These are phyloP conservation scores for Macropodus opercularis DNA, from an alignment of 2,797 vertebrate species.

Conservation along the genomic window DNA sequence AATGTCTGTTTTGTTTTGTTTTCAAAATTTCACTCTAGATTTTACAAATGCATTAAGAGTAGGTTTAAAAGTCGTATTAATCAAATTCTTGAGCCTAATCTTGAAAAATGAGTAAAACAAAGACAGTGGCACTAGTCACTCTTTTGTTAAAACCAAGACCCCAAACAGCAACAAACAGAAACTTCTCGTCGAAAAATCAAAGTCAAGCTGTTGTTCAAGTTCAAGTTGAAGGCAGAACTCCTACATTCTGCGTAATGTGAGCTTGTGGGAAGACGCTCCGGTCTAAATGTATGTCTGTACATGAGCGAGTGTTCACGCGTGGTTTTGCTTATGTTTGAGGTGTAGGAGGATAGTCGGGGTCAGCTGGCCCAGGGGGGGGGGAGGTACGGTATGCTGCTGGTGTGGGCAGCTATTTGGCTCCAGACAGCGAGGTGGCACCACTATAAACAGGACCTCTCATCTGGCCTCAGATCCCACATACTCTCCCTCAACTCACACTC, in stretches of 20 bases:
- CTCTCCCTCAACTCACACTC: slow-evolving; percentile 40
- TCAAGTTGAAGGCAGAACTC: background rate
- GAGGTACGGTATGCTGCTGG: slow-evolving; percentile 27
- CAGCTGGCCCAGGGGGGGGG: slow-evolving; percentile 39
- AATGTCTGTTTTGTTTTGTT: no score
- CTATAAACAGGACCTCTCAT: slow-evolving; percentile 69
- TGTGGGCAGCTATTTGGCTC: slow-evolving; percentile 63
- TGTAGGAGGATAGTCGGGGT: slow-evolving; percentile 52
- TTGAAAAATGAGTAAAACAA: no score
- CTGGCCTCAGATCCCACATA: slow-evolving; percentile 61
- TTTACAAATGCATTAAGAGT: no score
- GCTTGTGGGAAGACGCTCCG: slow-evolving; percentile 15
- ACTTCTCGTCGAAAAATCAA: background rate
- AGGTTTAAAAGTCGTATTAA: no score
- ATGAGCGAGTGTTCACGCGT: slow-evolving; percentile 14
- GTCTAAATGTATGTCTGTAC: slow-evolving; percentile 22
- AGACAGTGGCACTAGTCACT: no score
- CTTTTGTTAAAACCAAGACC: no score
- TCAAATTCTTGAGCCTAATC: no score
- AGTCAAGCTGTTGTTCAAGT: background rate
- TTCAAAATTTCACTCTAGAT: no score
- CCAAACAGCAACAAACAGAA: background rate
- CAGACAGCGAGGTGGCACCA: slow-evolving; percentile 59
- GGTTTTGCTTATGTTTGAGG: slow-evolving; percentile 35
- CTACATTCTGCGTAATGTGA: slow-evolving; percentile 5